phyloP scores from a whole-genome alignment of 2,113 vertebrate species.

The Phoxinus phoxinus region DNA sequence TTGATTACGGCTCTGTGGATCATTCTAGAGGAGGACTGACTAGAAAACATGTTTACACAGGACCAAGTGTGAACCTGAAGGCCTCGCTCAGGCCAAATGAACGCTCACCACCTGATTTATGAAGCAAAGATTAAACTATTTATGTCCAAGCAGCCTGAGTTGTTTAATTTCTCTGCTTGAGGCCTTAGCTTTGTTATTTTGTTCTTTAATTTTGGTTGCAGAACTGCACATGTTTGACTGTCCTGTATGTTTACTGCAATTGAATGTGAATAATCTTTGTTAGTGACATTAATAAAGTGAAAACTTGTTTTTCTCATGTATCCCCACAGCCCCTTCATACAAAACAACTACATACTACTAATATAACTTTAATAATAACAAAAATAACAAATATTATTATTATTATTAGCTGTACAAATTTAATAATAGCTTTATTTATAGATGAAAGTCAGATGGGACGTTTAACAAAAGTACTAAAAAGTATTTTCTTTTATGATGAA shows the following conservation, averaged over 20 bases:
- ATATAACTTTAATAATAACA: no score
- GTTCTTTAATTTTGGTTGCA: not conserved
- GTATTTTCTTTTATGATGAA: not conserved
- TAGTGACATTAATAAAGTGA: not conserved
- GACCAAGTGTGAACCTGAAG: slow-evolving; percentile 68
- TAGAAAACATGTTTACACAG: slow-evolving; percentile 76
- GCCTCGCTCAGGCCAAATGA: slow-evolving; percentile 65
- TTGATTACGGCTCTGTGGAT: slow-evolving; percentile 90
- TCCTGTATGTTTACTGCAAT: slow-evolving; percentile 30
- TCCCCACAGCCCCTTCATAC: not conserved
- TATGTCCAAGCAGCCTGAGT: slow-evolving; percentile 66
- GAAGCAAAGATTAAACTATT: slow-evolving; percentile 69
- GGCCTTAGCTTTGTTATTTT: slow-evolving; percentile 57
- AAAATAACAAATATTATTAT: no score
- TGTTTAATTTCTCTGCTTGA: slow-evolving; percentile 69
- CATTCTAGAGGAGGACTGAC: slow-evolving; percentile 48
- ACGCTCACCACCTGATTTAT: slow-evolving; percentile 69
- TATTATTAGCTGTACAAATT: no score
- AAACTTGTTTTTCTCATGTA: not conserved
- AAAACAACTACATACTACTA: not conserved
- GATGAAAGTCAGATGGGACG: not conserved
- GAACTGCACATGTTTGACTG: slow-evolving; percentile 18
- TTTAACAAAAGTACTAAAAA: not conserved
- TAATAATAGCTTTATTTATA: not conserved
- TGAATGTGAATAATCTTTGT: slow-evolving; percentile 40